Conservation (phyloP, 2,113 vertebrate species). For the Galbula dea region DNA sequence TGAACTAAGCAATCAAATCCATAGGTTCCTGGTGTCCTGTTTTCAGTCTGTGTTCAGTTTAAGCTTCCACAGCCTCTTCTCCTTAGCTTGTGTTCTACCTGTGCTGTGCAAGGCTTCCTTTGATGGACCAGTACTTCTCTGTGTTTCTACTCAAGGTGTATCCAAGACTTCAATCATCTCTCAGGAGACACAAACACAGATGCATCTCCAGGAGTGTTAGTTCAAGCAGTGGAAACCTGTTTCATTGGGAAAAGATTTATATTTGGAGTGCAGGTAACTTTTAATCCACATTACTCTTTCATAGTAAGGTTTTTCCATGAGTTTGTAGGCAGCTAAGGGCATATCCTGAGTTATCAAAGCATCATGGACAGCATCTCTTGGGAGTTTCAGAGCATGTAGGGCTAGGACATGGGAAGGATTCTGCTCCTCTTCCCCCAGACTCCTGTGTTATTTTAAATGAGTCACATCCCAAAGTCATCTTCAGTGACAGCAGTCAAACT, state of each 20-base stretch:
- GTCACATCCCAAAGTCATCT: neutral
- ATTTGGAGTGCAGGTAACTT: constrained; percentile 84
- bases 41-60: neutral
- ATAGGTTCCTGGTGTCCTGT: neutral
- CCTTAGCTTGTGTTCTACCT: neutral
- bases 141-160: constrained; percentile 58
- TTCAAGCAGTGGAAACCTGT: constrained; percentile 79
- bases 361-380: neutral
- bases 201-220: constrained; percentile 39
- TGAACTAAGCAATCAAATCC: neutral
- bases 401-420: neutral
- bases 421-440: neutral
- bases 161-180: constrained; percentile 62
- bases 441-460: neutral
- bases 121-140: neutral
- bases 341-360: neutral
- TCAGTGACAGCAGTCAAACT: neutral
- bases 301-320: neutral
- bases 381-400: neutral
- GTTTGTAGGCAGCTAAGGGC: neutral
- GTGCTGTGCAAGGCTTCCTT: neutral
- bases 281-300: neutral
- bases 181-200: constrained; percentile 41
- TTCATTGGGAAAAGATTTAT: constrained; percentile 82
- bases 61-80: neutral